Evolutionary conservation across 2,113 vertebrate species (phyloP).

Genomic region (Lophotis ruficrista): DNA sequence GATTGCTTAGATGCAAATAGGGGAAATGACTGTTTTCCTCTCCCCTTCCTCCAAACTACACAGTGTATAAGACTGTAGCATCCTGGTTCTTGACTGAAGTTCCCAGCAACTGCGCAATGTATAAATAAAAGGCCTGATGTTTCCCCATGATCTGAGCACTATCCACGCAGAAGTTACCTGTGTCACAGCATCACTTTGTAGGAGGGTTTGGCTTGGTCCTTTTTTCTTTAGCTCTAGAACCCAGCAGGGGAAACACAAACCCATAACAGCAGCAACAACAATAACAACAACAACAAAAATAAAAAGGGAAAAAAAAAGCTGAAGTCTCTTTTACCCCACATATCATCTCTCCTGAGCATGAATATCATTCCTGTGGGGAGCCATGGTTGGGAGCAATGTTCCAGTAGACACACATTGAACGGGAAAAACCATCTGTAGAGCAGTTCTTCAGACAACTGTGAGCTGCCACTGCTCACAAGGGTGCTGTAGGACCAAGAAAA

Average conservation of each 20-base stretch:
- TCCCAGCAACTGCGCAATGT: neutral
- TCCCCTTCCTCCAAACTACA: neutral
- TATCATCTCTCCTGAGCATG: neutral
- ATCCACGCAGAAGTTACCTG: neutral
- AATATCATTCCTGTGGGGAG: neutral
- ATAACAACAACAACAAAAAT: neutral
- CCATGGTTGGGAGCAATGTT: neutral
- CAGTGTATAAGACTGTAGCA: neutral
- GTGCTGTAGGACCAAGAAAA: neutral
- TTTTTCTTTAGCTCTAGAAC: neutral
- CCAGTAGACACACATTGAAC: neutral
- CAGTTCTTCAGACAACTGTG: neutral
- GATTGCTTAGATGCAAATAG: neutral
- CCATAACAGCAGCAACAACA: neutral
- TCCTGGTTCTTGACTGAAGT: neutral
- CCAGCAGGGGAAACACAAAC: neutral
- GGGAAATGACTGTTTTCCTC: conserved; percentile 23
- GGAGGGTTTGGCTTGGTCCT: neutral
- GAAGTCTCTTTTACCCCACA: neutral
- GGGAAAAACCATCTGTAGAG: neutral
- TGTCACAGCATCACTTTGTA: neutral
- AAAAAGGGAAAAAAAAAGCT: accelerated
- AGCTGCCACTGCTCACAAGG: neutral
- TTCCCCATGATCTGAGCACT: neutral
- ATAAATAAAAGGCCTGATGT: neutral